phyloP scores from a whole-genome alignment of 1,140 invertebrate genomes.

The Helicoverpa armigera region DNA sequence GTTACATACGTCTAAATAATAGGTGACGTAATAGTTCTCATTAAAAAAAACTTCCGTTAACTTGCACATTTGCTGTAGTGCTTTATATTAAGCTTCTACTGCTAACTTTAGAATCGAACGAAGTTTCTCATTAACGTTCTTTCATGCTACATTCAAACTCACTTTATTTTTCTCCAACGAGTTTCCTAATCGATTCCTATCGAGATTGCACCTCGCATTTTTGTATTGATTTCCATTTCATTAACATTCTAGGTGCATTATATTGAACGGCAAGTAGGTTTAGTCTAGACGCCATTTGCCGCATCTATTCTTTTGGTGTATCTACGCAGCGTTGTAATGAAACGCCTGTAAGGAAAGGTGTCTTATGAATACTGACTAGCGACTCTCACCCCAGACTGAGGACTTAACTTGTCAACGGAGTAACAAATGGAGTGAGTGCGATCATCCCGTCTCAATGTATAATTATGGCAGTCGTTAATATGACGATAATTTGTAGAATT shows the following conservation, averaged over 20 bases:
- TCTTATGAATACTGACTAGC: conserved; percentile 79
- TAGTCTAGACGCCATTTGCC: conserved; percentile 54
- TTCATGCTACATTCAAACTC: conserved; percentile 31
- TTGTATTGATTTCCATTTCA: conserved; percentile 43
- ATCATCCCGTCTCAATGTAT: conserved; percentile 71
- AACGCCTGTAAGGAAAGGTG: conserved; percentile 75
- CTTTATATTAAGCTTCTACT: neutral
- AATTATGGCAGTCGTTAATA: conserved; percentile 72
- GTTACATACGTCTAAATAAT: neutral
- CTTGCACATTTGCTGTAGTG: conserved; percentile 10
- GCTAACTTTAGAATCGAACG: conserved; percentile 28
- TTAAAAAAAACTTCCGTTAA: neutral
- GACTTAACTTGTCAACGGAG: conserved; percentile 81
- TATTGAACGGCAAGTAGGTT: conserved; percentile 36
- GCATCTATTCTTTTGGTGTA: conserved; percentile 53
- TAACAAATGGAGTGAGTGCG: conserved; percentile 76
- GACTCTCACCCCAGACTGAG: conserved; percentile 58
- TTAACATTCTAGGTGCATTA: conserved; percentile 44
- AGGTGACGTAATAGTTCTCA: neutral
- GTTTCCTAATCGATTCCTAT: conserved; percentile 45
- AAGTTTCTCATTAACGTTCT: conserved; percentile 30
- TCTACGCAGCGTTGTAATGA: conserved; percentile 68
- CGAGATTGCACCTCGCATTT: conserved; percentile 22
- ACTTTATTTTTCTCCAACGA: conserved; percentile 25
- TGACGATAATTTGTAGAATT: conserved; percentile 64